phyloP scores from a whole-genome alignment of 2,113 vertebrate species.

The Microcebus murinus region DNA sequence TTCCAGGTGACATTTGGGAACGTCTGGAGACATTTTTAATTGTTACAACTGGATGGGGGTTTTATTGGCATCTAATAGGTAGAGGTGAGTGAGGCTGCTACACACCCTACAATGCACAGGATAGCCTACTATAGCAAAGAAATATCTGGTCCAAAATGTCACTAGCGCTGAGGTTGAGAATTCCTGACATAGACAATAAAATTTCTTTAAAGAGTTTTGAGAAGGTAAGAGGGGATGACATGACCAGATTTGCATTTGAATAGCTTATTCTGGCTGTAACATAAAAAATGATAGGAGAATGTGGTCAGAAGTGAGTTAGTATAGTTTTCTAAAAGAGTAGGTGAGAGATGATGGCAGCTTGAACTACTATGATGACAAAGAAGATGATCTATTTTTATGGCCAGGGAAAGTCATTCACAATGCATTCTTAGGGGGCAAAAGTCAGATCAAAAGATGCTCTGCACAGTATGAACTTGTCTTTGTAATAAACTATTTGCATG shows the following conservation, averaged over 20 bases:
- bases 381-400: background rate
- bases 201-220: background rate
- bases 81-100: background rate
- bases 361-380: background rate
- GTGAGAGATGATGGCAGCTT: background rate
- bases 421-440: background rate
- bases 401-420: background rate
- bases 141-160: background rate
- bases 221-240: background rate
- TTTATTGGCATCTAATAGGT: background rate
- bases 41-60: background rate
- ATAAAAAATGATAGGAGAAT: background rate
- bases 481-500: background rate
- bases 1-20: background rate
- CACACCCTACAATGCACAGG: background rate
- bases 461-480: background rate
- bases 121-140: background rate
- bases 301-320: background rate
- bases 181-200: background rate
- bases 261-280: background rate
- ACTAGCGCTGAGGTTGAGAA: background rate
- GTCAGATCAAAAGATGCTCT: background rate
- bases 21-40: background rate
- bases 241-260: background rate
- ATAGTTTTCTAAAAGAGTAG: background rate